Conservation (phyloP, 2,797 vertebrate genomes). For the Cossypha dichroa region DNA sequence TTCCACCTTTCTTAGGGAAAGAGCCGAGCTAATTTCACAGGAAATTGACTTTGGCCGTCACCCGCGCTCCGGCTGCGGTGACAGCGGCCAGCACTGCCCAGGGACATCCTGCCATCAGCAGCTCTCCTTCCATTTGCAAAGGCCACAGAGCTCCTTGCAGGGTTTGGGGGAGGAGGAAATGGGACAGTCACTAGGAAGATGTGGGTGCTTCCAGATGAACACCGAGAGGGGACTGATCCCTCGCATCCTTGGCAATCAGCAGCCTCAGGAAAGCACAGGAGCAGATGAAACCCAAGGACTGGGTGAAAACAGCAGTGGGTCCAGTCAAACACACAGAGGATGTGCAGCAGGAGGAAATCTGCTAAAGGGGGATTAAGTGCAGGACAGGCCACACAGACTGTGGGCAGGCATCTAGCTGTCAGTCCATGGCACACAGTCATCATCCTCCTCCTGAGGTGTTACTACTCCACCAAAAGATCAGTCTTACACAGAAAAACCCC, state of each 20-base stretch:
- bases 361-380: not conserved
- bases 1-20: constrained; percentile 44
- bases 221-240: not conserved
- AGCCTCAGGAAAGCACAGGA: not conserved
- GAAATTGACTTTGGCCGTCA: constrained; percentile 16
- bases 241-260: not conserved
- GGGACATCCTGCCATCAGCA: not conserved
- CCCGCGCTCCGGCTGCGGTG: not conserved
- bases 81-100: not conserved
- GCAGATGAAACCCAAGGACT: no score
- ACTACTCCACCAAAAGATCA: not conserved
- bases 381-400: not conserved
- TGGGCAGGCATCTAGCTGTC: not conserved
- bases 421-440: fast-evolving
- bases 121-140: not conserved
- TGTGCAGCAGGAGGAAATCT: not conserved
- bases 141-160: not conserved
- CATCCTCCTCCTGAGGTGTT: not conserved
- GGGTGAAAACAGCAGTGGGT: fast-evolving
- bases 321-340: not conserved
- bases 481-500: not conserved
- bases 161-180: not conserved
- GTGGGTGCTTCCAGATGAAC: not conserved
- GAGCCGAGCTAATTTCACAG: constrained; percentile 9
- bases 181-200: not conserved